Evolutionary conservation across 1,140 invertebrate genomes (phyloP).

Genomic region (Penaeus chinensis): DNA sequence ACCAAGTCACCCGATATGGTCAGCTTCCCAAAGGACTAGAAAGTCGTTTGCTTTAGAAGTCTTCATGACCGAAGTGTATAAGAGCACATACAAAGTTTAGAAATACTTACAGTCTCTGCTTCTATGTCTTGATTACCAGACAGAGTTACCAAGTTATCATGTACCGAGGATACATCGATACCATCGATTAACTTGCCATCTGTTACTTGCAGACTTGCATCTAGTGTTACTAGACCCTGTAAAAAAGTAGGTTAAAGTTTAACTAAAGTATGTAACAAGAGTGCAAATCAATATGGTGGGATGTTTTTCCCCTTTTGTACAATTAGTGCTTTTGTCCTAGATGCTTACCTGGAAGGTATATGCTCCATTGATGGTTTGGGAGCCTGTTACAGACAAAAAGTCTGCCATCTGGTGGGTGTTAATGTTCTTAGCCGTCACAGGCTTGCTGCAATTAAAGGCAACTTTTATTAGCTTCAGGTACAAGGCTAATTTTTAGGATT

Average conservation of each 20-base stretch:
- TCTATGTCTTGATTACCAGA: neutral
- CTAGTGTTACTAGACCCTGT: constrained; percentile 8
- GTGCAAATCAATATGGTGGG: too few species aligned
- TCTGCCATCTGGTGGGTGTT: constrained; percentile 5
- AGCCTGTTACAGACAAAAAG: neutral
- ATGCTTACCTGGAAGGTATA: constrained; percentile 31
- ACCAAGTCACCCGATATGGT: constrained; percentile 7
- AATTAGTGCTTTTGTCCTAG: neutral
- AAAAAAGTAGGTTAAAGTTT: neutral
- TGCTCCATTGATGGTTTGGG: neutral
- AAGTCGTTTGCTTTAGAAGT: neutral
- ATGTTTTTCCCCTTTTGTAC: too few species aligned
- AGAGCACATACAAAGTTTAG: neutral
- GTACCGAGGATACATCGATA: constrained; percentile 5
- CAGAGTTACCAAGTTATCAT: constrained; percentile 2
- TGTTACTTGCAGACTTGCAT: neutral
- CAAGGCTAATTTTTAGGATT: too few species aligned
- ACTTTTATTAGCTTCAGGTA: too few species aligned
- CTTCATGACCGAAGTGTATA: neutral
- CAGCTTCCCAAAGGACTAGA: constrained; percentile 28
- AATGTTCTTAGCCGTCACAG: neutral
- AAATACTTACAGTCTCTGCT: constrained; percentile 17
- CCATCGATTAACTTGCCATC: constrained; percentile 9
- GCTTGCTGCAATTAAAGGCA: neutral
- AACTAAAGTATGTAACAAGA: too few species aligned